Evolutionary conservation across 2,797 vertebrate genomes (phyloP).

Genomic region (Argentina silus): DNA sequence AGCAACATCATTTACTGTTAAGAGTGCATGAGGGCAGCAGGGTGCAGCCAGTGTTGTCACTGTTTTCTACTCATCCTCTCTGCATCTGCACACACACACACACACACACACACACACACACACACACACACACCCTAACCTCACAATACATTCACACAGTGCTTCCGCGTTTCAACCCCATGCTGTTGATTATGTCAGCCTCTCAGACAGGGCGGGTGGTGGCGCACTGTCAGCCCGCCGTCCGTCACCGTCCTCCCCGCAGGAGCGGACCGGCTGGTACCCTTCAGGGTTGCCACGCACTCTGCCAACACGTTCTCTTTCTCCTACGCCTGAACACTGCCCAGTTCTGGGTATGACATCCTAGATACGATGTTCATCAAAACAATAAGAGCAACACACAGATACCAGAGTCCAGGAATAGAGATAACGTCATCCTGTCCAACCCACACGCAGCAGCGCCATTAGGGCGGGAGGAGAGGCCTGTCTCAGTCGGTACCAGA

Average conservation of each 20-base stretch:
- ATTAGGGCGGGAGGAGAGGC: slow-evolving; percentile 19
- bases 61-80: background rate
- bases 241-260: too few relatives aligned
- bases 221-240: too few relatives aligned
- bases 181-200: too few relatives aligned
- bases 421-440: slow-evolving; percentile 52
- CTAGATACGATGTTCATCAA: slow-evolving; percentile 19
- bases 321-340: too few relatives aligned
- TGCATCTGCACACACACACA: background rate
- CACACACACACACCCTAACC: slow-evolving; percentile 12
- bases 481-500: slow-evolving; percentile 1
- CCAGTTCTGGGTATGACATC: too few relatives aligned
- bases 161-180: too few relatives aligned
- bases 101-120: slow-evolving; percentile 12
- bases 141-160: slow-evolving; percentile 6
- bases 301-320: background rate
- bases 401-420: slow-evolving; percentile 40
- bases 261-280: too few relatives aligned
- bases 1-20: too few relatives aligned
- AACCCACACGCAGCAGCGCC: slow-evolving; percentile 34
- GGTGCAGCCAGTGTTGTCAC: too few relatives aligned
- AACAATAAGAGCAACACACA: slow-evolving; percentile 25
- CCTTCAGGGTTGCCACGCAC: background rate
- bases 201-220: too few relatives aligned
- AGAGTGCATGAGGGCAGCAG: too few relatives aligned